Evolutionary conservation across 2,888 invertebrate species (phyloP).

Genomic region (Meta bourneti): DNA sequence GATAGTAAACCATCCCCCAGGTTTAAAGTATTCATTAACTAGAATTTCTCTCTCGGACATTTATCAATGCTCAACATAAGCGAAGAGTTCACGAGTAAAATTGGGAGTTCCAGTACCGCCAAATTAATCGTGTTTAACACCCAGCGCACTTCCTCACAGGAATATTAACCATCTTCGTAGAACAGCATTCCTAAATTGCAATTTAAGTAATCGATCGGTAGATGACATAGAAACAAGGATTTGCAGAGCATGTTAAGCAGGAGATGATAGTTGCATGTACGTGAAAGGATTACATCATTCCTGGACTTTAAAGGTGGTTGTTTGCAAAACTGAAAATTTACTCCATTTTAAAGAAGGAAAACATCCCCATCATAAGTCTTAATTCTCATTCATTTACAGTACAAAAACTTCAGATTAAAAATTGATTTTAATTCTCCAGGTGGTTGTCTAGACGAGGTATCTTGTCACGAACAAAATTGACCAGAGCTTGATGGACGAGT

Average conservation of each 20-base stretch:
- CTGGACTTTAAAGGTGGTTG: too few species aligned
- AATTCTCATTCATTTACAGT: too few species aligned
- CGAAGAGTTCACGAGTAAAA: background rate
- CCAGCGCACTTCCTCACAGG: conserved; percentile 4
- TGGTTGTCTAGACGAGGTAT: too few species aligned
- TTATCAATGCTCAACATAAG: background rate
- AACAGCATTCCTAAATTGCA: conserved; percentile 13
- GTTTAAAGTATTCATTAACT: background rate
- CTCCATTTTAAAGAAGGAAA: too few species aligned
- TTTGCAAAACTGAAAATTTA: too few species aligned
- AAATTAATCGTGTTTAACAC: conserved; percentile 38
- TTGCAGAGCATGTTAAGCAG: background rate
- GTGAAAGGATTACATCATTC: too few species aligned
- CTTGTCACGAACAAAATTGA: too few species aligned
- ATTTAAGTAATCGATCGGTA: conserved; percentile 36
- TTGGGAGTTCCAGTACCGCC: background rate
- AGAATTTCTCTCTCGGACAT: background rate
- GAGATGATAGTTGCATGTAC: background rate
- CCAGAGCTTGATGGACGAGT: too few species aligned
- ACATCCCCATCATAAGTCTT: too few species aligned
- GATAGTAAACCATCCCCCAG: background rate
- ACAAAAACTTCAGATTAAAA: too few species aligned
- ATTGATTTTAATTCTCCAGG: too few species aligned
- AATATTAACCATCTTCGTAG: conserved; percentile 36
- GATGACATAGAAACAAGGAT: background rate